Conservation (phyloP, 1,140 invertebrate genomes). For the Heliconius hewitsoni region DNA sequence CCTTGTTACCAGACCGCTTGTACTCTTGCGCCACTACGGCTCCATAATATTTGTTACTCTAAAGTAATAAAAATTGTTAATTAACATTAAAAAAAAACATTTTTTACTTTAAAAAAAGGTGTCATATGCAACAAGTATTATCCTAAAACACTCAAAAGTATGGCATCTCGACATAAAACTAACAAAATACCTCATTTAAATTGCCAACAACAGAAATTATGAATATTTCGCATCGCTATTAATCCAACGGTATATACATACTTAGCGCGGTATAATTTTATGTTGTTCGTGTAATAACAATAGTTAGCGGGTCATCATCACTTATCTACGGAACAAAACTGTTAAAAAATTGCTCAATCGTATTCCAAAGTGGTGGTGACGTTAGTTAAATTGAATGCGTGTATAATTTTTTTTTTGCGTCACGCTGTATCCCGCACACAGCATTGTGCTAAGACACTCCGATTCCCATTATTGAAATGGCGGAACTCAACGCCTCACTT, state of each 20-base stretch:
- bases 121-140: background rate
- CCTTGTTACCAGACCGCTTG: too few relatives aligned
- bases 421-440: too few relatives aligned
- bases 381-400: background rate
- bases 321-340: background rate
- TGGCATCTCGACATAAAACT: conserved; percentile 40
- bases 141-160: background rate
- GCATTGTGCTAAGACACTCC: too few relatives aligned
- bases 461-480: too few relatives aligned
- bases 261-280: conserved; percentile 18
- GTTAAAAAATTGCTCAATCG: background rate
- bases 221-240: conserved; percentile 57
- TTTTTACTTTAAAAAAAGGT: background rate
- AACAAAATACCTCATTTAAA: conserved; percentile 60
- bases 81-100: background rate
- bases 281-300: conserved; percentile 15
- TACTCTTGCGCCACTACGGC: too few relatives aligned
- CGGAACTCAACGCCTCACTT: too few relatives aligned
- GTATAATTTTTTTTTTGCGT: background rate
- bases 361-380: background rate
- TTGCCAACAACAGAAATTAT: conserved; percentile 57
- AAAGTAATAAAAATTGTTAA: background rate
- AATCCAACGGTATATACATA: conserved; percentile 33
- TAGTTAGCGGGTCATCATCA: conserved; percentile 11
- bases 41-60: too few relatives aligned